phyloP scores from a whole-genome alignment of 1,140 invertebrate species.

The Neelides sp. region DNA sequence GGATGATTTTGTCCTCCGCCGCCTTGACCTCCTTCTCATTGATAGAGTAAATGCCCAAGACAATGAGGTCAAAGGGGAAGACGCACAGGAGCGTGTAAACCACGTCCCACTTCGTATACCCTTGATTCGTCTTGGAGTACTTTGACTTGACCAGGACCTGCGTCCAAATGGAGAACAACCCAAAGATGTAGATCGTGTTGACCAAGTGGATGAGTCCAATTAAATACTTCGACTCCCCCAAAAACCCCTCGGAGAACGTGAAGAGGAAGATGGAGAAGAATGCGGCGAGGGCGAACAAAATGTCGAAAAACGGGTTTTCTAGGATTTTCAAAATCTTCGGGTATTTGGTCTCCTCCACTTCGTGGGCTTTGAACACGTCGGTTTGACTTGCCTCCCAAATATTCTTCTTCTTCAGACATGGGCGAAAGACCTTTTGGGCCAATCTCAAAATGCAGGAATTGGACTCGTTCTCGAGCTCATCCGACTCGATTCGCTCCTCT shows the following conservation, averaged over 20 bases:
- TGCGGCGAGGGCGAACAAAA: constrained; percentile 14
- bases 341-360: constrained; percentile 18
- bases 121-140: constrained; percentile 23
- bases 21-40: constrained; percentile 7
- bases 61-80: constrained; percentile 23
- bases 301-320: constrained; percentile 14
- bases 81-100: constrained; percentile 16
- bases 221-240: constrained; percentile 11
- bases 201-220: constrained; percentile 21
- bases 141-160: constrained; percentile 23
- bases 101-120: constrained; percentile 17
- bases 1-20: neutral
- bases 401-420: constrained; percentile 4
- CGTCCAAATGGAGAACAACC: constrained; percentile 20
- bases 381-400: constrained; percentile 15
- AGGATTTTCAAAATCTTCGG: constrained; percentile 10
- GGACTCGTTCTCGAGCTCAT: no score
- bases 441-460: no score
- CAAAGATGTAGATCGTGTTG: constrained; percentile 19
- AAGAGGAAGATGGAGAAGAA: constrained; percentile 19
- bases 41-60: constrained; percentile 14
- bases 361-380: constrained; percentile 12
- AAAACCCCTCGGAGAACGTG: constrained; percentile 26
- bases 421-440: neutral
- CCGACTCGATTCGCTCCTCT: no score